A percentile compares a stretch with the other conserved stretches of the same genome.
These are phyloP conservation scores for human DNA, from an alignment of 2,113 vertebrate species.

Conservation along the genomic window GRCh38 chr14:35880001-35880500, in stretches of 20 bases:
- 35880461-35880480: neutral
- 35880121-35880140: constrained; percentile 76
- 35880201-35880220: neutral
- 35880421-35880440: neutral
- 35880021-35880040: constrained; percentile 79
- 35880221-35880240: neutral
- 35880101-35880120: constrained; percentile 83
- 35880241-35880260: neutral
- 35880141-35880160: constrained; percentile 63
- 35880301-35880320: neutral
- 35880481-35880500: neutral
- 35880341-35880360: neutral
- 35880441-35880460: neutral
- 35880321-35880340: neutral
- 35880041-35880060: constrained; percentile 77
- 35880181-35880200: neutral
- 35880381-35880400: neutral
- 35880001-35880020: constrained; percentile 81
- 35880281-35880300: neutral
- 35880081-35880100: constrained; percentile 80
- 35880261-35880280: neutral
- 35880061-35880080: constrained; percentile 75
- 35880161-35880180: constrained; percentile 58
- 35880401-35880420: neutral
- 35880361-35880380: neutral